Evolutionary conservation across 2,113 vertebrate genomes (phyloP), one percentile per base, ranked within the genome.

Genomic region (Arothron firmamentum): DNA sequence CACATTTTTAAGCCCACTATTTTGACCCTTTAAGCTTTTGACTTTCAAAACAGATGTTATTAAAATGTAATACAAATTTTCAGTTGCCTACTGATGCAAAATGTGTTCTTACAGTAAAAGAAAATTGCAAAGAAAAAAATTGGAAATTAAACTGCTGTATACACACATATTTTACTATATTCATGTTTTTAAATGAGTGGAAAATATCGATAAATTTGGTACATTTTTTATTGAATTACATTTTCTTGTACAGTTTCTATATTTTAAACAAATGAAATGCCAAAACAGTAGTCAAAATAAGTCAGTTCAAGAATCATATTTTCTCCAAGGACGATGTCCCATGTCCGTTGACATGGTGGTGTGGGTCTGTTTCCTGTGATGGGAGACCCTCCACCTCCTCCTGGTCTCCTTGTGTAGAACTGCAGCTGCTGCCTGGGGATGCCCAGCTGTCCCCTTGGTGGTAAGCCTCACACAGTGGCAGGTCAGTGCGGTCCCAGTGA

Each of bases 391-490:
- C 80, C 53, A 51, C 12, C 15, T 92, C 89, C 45, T 88, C 85
- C 74, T 80, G 72, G 78, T 91, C 41, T 11, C 85, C 48, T 16
- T 41, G 79, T 56, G 83, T 16, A 1, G 94, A 89, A 67, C 88
- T 87, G 16, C 89, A 84, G 75, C 89, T 88, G 74, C 89, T 91
- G 69, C 92, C 92, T 0, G 90, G 88, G 15, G 94, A 92, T 50
- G 81, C 77, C 82, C 91, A 91, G 25, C 87, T 91, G 85, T 97
- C 95, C 72, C 72, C 80, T 72, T 91, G 92, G 85, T 90, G 92
- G 88, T 92, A 98, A 50, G 94, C 95, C 91, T 98, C 94, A 0
- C 94, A 98, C 48, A 98, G 87, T 1, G 97, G 95, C 67, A 98
- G 93, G 43, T 95, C 94, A 69, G 88, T 92, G 86, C 89, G 90